Base-by-base conservation (phyloP, 2,113 vertebrate species). In the Ophthalmolycus amberensis region DNA sequence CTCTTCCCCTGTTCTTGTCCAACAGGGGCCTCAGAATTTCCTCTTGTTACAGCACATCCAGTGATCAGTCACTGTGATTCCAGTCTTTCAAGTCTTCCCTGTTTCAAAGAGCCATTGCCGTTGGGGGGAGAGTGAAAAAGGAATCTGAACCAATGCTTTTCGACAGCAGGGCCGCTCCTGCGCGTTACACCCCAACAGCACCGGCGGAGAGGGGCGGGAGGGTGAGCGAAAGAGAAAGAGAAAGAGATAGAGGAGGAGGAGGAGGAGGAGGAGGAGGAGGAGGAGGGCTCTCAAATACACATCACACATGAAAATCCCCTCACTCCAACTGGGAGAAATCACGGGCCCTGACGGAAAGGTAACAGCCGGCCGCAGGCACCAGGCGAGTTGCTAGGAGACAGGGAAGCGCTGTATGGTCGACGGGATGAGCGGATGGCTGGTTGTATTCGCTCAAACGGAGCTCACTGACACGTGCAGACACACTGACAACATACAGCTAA, bases 291-390 rank as follows among this genome's bases (percentile, higher is more conserved):
- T 91, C 78, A 85, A 88, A 91, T 78, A 84, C 83, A 89, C 84
- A 94, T 90, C 85, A 84, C 87, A 94, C 88, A 94, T 93, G 87
- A 94, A 94, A 93, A 91, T 91, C 84, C 87, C 93, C 89, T 94
- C 91, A 84, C 85, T 91, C 88, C 89, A 91, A 90, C 87, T 76
- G 77, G 86, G 89, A 92, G 85, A 89, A 92, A 92, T 93, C 86
- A 89, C 66, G 82, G 59, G 86, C 86, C 82, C 85, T 84, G 89
- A 89, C 83, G 69, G 90, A 92, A 94, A 94, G 91, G 93, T 94
- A 93, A 92, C 89, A 91, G 86, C 86, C 87, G 75, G 89, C 92
- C 87, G 71, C 81, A 62, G 93, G 92, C 91, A 54, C 86, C 69
- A 32, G 59, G 71, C 67, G 77, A 89, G 94, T 94, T 95, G 92